Evolutionary conservation across 2,888 invertebrate genomes (phyloP).

Genomic region (Drosophila crucigera): DNA sequence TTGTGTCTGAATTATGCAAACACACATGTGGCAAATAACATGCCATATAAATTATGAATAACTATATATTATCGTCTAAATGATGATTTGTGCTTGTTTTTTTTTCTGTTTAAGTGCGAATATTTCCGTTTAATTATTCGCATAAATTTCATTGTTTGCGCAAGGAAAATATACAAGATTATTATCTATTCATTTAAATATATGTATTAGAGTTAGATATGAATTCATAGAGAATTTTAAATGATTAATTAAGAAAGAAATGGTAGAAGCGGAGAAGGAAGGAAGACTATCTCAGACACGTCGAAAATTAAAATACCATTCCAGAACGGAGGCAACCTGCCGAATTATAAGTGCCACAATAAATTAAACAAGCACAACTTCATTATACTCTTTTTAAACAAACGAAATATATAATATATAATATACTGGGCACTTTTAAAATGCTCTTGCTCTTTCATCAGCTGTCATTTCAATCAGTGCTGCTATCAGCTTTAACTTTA

Average conservation of each 20-base stretch:
- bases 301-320: background rate
- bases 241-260: background rate
- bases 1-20: slow-evolving; percentile 2
- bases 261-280: background rate
- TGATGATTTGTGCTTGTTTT: background rate
- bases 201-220: background rate
- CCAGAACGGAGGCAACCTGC: background rate
- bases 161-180: background rate
- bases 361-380: too few species aligned
- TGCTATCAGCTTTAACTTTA: slow-evolving; percentile 14
- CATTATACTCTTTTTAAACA: background rate
- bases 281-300: background rate
- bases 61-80: background rate
- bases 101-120: background rate
- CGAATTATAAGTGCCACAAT: too few species aligned
- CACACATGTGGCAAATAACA: background rate
- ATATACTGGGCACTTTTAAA: background rate
- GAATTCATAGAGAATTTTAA: background rate
- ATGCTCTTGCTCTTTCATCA: background rate
- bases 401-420: background rate
- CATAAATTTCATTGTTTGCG: background rate
- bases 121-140: background rate
- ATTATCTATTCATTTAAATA: background rate
- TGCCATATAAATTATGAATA: background rate
- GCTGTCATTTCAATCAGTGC: background rate